Conservation (phyloP, 1,140 invertebrate genomes). For the Brachionus rotundiformis region DNA sequence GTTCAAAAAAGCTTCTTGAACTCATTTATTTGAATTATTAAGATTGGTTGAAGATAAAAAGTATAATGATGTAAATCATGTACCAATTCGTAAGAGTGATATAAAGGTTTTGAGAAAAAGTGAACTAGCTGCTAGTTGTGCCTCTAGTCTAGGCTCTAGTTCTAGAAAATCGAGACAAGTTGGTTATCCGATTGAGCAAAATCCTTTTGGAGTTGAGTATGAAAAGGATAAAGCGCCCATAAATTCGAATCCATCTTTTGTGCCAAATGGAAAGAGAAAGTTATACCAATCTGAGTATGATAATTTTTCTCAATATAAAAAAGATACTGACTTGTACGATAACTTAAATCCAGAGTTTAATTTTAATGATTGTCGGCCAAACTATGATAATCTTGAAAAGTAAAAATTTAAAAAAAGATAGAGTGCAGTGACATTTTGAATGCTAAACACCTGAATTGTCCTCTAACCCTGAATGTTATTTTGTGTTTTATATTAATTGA, state of each 20-base stretch:
- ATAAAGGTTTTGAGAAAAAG: neutral
- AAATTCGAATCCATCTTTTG: neutral
- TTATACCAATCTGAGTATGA: neutral
- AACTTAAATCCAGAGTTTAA: slow-evolving; percentile 13
- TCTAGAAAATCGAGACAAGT: neutral
- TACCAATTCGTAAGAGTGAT: neutral
- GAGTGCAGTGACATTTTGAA: neutral
- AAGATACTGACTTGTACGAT: neutral
- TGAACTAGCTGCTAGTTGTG: neutral
- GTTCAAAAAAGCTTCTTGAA: neutral
- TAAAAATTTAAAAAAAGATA: neutral
- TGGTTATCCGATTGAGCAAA: neutral
- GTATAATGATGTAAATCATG: neutral
- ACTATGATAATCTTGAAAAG: neutral
- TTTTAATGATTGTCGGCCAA: neutral
- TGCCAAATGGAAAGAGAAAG: neutral
- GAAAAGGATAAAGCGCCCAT: neutral
- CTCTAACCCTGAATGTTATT: neutral
- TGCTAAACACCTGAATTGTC: neutral
- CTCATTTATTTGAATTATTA: neutral
- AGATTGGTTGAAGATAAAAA: neutral
- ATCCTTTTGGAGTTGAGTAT: slow-evolving; percentile 13
- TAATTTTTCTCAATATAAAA: neutral
- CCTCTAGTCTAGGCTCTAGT: neutral
- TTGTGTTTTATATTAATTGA: neutral